These are phyloP conservation scores for Nymphalis c-album DNA, from an alignment of 2,888 invertebrate genomes.

Conservation along the genomic window DNA sequence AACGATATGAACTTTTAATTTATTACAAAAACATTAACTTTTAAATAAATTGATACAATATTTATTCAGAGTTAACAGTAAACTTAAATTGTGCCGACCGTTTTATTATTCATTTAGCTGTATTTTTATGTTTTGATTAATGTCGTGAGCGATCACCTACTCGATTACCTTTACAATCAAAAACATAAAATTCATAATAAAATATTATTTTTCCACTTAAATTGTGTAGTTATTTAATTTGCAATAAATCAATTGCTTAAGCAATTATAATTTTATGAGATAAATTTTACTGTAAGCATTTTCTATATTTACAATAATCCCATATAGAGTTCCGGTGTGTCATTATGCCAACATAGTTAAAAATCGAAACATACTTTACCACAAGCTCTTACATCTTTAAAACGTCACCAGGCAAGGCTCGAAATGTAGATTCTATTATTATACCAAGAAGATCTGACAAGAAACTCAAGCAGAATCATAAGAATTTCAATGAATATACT, in stretches of 20 bases:
- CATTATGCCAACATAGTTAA: too few relatives aligned
- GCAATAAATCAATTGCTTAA: conserved; percentile 3
- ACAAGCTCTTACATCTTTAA: too few relatives aligned
- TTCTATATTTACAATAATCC: too few relatives aligned
- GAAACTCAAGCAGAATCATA: too few relatives aligned
- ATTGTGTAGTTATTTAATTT: neutral
- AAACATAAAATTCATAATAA: neutral
- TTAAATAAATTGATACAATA: neutral
- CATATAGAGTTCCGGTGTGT: too few relatives aligned
- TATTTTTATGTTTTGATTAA: conserved; percentile 4
- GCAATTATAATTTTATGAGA: too few relatives aligned
- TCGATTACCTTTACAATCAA: neutral
- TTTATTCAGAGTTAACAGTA: neutral
- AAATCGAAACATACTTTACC: too few relatives aligned
- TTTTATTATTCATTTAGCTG: conserved; percentile 7
- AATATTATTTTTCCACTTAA: neutral
- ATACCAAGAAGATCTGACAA: too few relatives aligned
- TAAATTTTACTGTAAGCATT: too few relatives aligned
- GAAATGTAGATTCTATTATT: too few relatives aligned
- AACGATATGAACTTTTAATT: neutral
- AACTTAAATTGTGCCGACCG: conserved; percentile 7
- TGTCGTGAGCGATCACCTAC: neutral
- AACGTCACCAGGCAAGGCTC: too few relatives aligned
- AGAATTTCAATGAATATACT: too few relatives aligned
- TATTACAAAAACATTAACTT: neutral